Conservation (phyloP, 2,888 invertebrate species). For the Pandemis corylana region DNA sequence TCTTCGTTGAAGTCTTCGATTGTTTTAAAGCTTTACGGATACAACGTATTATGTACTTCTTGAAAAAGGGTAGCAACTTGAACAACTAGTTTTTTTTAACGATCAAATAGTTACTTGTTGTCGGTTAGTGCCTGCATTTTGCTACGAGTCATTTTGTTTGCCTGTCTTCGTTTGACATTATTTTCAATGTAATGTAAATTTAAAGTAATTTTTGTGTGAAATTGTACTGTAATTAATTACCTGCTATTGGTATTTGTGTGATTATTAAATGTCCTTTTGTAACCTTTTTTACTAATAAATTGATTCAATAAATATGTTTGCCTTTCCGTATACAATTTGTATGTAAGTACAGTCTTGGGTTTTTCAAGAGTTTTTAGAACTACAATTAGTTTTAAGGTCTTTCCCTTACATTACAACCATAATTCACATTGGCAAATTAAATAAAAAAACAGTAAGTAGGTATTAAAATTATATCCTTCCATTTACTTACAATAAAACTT, state of each 20-base stretch:
- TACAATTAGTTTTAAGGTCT: too few species aligned
- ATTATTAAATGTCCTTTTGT: slow-evolving; percentile 3
- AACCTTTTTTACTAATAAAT: background rate
- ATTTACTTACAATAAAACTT: too few species aligned
- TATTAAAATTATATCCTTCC: too few species aligned
- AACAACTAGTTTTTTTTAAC: background rate
- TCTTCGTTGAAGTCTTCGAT: background rate
- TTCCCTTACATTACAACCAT: too few species aligned
- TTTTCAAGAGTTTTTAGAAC: too few species aligned
- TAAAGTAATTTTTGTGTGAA: background rate
- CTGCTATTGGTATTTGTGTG: background rate
- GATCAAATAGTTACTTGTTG: background rate
- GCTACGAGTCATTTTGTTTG: background rate
- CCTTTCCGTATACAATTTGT: background rate
- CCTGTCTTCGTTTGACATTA: background rate
- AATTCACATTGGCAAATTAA: too few species aligned
- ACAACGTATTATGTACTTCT: background rate
- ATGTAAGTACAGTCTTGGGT: too few species aligned
- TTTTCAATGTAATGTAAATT: background rate
- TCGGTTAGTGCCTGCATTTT: background rate
- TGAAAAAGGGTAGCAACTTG: background rate
- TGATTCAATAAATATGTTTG: background rate
- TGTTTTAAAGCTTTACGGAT: background rate
- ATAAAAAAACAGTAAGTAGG: too few species aligned
- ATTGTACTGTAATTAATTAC: background rate